These are phyloP conservation scores for Operophtera brumata DNA, from an alignment of 2,888 invertebrate species.

Conservation along the genomic window DNA sequence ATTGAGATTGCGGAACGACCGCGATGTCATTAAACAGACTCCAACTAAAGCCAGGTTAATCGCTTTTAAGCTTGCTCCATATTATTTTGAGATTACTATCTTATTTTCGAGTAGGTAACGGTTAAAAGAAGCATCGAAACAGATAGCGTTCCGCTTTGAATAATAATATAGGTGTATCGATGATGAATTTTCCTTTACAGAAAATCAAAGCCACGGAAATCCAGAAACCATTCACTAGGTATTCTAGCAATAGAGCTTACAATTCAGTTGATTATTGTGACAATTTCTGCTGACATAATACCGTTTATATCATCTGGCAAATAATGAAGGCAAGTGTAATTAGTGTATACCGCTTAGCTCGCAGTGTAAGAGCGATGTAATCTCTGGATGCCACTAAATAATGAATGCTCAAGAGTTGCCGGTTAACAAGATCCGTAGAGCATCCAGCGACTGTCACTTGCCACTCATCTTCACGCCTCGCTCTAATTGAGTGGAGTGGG, in stretches of 20 bases:
- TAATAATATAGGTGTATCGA: background rate
- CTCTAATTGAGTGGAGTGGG: slow-evolving; percentile 55
- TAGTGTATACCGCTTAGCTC: slow-evolving; percentile 18
- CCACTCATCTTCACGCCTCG: slow-evolving; percentile 50
- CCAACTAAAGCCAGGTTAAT: slow-evolving; percentile 44
- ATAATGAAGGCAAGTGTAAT: slow-evolving; percentile 25
- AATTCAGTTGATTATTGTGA: slow-evolving; percentile 13
- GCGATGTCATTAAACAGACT: slow-evolving; percentile 49
- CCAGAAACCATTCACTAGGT: background rate
- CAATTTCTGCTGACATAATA: slow-evolving; percentile 3
- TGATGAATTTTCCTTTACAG: background rate
- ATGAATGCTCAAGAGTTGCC: slow-evolving; percentile 40
- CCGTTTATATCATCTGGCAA: slow-evolving; percentile 28
- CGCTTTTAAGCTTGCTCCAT: slow-evolving; percentile 43
- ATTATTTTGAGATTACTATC: slow-evolving; percentile 36
- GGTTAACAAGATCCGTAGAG: slow-evolving; percentile 44
- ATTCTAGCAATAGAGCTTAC: slow-evolving; percentile 8
- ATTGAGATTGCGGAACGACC: slow-evolving; percentile 51
- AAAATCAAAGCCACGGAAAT: background rate
- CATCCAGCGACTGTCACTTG: slow-evolving; percentile 45
- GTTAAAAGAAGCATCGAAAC: slow-evolving; percentile 5
- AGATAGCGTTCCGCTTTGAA: background rate
- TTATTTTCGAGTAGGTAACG: slow-evolving; percentile 11
- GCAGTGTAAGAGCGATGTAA: slow-evolving; percentile 21
- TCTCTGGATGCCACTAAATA: slow-evolving; percentile 45